Percentiles rank a stretch among this genome's conserved stretches.
phyloP scores from a whole-genome alignment of 2,888 invertebrate species.

The Spialia ferax region DNA sequence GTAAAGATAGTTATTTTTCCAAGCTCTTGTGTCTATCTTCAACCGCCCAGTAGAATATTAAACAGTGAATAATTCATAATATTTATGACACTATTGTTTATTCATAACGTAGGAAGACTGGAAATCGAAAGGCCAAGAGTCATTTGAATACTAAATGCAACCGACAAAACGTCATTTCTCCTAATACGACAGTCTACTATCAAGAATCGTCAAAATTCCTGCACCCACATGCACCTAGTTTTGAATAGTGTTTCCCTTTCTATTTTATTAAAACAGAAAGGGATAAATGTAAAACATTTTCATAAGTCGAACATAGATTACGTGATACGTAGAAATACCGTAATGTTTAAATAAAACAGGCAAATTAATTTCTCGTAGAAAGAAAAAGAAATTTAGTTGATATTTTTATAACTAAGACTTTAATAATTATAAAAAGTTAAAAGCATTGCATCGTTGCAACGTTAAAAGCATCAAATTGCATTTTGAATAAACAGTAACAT shows the following conservation, averaged over 20 bases:
- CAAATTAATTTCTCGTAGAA: too few relatives aligned
- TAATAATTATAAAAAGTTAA: too few relatives aligned
- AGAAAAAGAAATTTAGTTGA: too few relatives aligned
- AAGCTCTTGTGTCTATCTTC: neutral
- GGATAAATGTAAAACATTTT: slow-evolving; percentile 15
- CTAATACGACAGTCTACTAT: slow-evolving; percentile 17
- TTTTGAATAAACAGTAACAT: too few relatives aligned
- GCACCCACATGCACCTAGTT: slow-evolving; percentile 33
- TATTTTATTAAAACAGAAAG: slow-evolving; percentile 2
- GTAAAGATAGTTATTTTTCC: neutral
- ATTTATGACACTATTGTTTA: slow-evolving; percentile 36
- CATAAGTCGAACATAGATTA: slow-evolving; percentile 2
- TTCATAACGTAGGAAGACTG: slow-evolving; percentile 26
- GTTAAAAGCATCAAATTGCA: too few relatives aligned
- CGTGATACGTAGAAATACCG: neutral
- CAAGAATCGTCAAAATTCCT: slow-evolving; percentile 33
- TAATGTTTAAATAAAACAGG: too few relatives aligned
- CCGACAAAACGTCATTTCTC: slow-evolving; percentile 30
- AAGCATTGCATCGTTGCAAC: too few relatives aligned
- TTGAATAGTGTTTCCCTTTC: slow-evolving; percentile 15
- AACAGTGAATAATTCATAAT: slow-evolving; percentile 24
- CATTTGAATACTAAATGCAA: slow-evolving; percentile 32
- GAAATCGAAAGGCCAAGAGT: slow-evolving; percentile 23
- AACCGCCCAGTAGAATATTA: slow-evolving; percentile 19
- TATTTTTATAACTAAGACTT: too few relatives aligned